Base-by-base conservation (phyloP, 2,888 invertebrate species). In the Drosophila borborema region DNA sequence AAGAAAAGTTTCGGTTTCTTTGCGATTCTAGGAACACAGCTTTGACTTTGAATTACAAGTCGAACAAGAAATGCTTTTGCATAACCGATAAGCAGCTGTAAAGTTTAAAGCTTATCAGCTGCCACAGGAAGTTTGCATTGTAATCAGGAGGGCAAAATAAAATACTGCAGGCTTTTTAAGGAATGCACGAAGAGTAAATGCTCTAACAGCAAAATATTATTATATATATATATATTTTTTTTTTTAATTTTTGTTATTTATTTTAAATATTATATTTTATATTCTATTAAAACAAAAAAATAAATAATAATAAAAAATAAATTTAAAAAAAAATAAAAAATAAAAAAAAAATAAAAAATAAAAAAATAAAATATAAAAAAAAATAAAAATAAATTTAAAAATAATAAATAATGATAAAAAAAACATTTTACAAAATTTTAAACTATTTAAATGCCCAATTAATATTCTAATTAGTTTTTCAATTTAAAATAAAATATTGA, bases 121-220 rank as follows among this genome's bases (percentile, higher is more conserved):
- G 65, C 60, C 63, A 49, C 77, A 77, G 77, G 77, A 77, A 80
- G 77, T 77, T 80, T 66, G 59, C 72, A 62, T 58, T 80, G 71
- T 66, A 61, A 77, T 76, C 81, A 61, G 64, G 5, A 28, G 16
- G 45, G 8, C 6, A 46, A 59, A 46, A 59, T 46, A 38, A 8
- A 28, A 48, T 48, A 9, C 28, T 18, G 6, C 12, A 3, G 9
- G 2, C 0, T 12, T 1, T 36, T 9, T 34, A 10, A 9, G 20
- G n/a, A 1, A n/a, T 51, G 14, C 0, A 34, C 34, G 51, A 51
- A 7, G 8, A 8, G 9, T 14, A 3, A 51, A 36, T 51, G 18
- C 34, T 0, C 34, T 51, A 10, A 12, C 2, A 34, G 2, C 10
- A n/a, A 31, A 31, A 31, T n/a, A n/a, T 9, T 28, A 45, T 8